A percentile compares a stretch with the other conserved stretches of the same genome.
Conservation (phyloP, 2,888 invertebrate species). For the Pardosa pseudoannulata region DNA sequence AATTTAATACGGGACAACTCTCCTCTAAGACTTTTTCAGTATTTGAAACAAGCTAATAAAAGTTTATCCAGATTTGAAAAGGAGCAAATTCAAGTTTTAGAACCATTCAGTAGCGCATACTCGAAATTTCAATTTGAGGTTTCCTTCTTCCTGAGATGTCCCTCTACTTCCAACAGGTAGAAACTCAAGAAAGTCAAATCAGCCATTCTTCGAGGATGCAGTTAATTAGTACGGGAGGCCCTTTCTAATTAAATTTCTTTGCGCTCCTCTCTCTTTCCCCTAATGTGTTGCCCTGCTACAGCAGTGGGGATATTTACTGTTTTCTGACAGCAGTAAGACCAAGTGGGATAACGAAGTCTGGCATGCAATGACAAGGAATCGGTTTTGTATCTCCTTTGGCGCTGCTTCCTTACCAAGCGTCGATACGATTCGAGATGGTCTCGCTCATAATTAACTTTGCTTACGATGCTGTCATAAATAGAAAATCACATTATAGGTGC, state of each 20-base stretch:
- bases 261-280: slow-evolving; percentile 14
- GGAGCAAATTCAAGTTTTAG: no score
- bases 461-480: slow-evolving; percentile 40
- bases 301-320: slow-evolving; percentile 58
- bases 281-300: slow-evolving; percentile 32
- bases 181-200: slow-evolving; percentile 62
- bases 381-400: slow-evolving; percentile 66
- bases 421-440: slow-evolving; percentile 8
- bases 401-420: slow-evolving; percentile 30
- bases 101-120: no score
- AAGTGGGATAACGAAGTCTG: slow-evolving; percentile 64
- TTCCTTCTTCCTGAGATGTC: not conserved
- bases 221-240: slow-evolving; percentile 62
- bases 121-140: not conserved
- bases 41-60: no score
- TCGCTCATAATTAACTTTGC: slow-evolving; percentile 57
- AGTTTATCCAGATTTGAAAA: no score
- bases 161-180: slow-evolving; percentile 53
- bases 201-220: slow-evolving; percentile 60
- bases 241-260: slow-evolving; percentile 68
- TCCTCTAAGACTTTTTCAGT: no score
- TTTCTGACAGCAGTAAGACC: slow-evolving; percentile 67
- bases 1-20: no score
- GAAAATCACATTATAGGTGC: no score
- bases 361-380: slow-evolving; percentile 48